Percentiles rank a stretch among this genome's conserved stretches.
phyloP scores from a whole-genome alignment of 2,888 invertebrate genomes.

The Nomada ferruginata region DNA sequence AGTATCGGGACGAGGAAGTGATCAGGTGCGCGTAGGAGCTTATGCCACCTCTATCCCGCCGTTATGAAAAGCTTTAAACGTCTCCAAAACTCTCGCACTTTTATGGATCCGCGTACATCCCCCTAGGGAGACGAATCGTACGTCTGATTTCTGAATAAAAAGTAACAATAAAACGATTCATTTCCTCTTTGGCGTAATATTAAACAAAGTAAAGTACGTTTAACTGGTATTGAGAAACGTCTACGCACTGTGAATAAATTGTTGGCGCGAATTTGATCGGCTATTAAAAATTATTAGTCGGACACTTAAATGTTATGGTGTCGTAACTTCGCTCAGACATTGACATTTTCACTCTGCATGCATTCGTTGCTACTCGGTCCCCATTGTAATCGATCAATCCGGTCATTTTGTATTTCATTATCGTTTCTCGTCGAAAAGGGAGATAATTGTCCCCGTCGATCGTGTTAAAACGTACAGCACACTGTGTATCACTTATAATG shows the following conservation, averaged over 20 bases:
- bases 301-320: background rate
- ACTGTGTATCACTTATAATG: slow-evolving; percentile 9
- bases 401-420: slow-evolving; percentile 13
- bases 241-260: background rate
- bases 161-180: background rate
- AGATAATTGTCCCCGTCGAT: slow-evolving; percentile 15
- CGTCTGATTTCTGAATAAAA: slow-evolving; percentile 13
- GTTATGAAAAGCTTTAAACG: slow-evolving; percentile 17
- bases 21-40: slow-evolving; percentile 21
- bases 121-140: background rate
- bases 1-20: background rate
- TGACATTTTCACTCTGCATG: too few species aligned
- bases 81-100: slow-evolving; percentile 29
- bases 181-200: background rate
- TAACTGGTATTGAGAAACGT: background rate
- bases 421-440: background rate
- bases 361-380: background rate
- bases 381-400: background rate
- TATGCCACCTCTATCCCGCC: slow-evolving; percentile 5
- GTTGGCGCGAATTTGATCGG: background rate
- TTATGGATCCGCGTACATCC: background rate
- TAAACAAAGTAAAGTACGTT: background rate
- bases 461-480: slow-evolving; percentile 1
- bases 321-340: background rate
- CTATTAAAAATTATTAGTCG: background rate